Evolutionary conservation across 2,888 invertebrate species (phyloP).

Genomic region (Tineola bisselliella): DNA sequence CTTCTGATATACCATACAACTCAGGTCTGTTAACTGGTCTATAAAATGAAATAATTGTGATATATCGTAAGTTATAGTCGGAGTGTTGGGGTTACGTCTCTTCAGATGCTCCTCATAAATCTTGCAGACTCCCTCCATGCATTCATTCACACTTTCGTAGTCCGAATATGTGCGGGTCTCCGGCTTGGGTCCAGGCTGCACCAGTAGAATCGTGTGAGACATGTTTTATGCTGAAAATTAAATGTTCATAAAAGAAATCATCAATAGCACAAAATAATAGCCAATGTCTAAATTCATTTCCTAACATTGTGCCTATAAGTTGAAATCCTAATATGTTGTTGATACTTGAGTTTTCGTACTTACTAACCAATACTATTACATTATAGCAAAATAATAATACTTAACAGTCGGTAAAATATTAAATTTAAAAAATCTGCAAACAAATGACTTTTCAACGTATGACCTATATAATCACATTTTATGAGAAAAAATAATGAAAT

Average conservation of each 20-base stretch:
- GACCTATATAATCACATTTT: too few species aligned
- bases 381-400: too few species aligned
- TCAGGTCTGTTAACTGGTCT: constrained; percentile 91
- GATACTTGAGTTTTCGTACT: too few species aligned
- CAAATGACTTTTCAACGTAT: too few species aligned
- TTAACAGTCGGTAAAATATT: too few species aligned
- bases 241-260: constrained; percentile 42
- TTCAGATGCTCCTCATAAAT: constrained; percentile 99
- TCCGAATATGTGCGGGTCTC: constrained; percentile 98
- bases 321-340: too few species aligned
- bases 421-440: too few species aligned
- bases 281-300: too few species aligned
- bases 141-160: constrained; percentile 97
- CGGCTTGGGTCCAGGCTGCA: constrained; percentile 92
- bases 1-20: constrained; percentile 96
- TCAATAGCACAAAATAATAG: too few species aligned
- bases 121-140: constrained; percentile 98
- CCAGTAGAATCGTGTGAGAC: constrained; percentile 97
- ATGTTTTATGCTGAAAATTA: background rate
- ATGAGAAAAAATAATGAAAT: too few species aligned
- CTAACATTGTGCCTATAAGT: too few species aligned
- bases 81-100: constrained; percentile 92
- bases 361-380: too few species aligned
- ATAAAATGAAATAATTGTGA: constrained; percentile 98
- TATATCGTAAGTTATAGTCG: constrained; percentile 98